A percentile compares a stretch with the other conserved stretches of the same genome.
phyloP scores from a whole-genome alignment of 2,113 vertebrate genomes.

The Ageneiosus marmoratus region DNA sequence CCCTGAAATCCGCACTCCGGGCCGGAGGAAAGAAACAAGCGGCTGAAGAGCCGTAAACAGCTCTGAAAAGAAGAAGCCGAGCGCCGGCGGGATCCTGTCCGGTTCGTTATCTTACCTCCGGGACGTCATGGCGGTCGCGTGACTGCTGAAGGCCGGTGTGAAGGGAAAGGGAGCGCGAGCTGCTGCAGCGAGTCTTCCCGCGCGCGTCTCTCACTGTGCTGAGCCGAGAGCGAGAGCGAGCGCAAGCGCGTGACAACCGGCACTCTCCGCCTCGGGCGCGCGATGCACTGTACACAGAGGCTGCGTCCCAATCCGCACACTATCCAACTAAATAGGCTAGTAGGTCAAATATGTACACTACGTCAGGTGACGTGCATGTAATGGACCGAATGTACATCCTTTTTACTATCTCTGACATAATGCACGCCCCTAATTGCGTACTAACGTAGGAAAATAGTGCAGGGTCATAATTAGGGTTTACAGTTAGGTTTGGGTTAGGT shows the following conservation, averaged over 20 bases:
- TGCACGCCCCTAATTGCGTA: neutral
- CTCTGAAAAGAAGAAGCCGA: neutral
- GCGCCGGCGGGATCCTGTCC: neutral
- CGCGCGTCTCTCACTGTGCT: neutral
- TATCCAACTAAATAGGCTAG: neutral
- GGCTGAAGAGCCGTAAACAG: neutral
- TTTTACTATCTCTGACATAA: neutral
- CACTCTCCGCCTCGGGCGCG: conserved; percentile 27
- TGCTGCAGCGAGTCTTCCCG: conserved; percentile 26
- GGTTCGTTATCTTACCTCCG: conserved; percentile 3
- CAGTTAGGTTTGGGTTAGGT: neutral
- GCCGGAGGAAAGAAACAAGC: neutral
- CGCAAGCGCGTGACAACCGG: conserved; percentile 28
- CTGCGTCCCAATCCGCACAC: conserved; percentile 24
- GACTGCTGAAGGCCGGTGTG: conserved; percentile 16
- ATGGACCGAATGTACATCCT: neutral
- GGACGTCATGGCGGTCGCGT: conserved; percentile 22
- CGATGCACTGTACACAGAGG: conserved; percentile 12
- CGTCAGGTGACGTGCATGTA: neutral
- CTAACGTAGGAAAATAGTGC: neutral
- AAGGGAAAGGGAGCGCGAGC: conserved; percentile 15
- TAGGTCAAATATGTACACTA: too few species aligned
- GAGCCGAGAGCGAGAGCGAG: neutral
- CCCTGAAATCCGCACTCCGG: neutral
- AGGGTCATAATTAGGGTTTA: neutral